A percentile compares a stretch with the other conserved stretches of the same genome.
Evolutionary conservation across 2,888 invertebrate genomes (phyloP).

Genomic region (Priocnemis perturbator): DNA sequence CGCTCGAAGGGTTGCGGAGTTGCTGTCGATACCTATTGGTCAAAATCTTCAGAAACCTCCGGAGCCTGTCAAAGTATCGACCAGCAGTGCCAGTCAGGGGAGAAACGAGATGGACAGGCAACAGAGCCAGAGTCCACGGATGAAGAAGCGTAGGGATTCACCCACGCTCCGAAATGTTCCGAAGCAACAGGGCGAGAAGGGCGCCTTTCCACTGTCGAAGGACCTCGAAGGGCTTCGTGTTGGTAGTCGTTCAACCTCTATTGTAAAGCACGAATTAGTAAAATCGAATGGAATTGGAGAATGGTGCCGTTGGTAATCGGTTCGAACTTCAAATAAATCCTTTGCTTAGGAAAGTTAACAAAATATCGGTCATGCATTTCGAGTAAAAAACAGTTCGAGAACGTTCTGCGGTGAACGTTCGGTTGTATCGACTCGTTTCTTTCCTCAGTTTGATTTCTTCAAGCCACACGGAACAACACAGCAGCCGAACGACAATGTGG

Average conservation of each 20-base stretch:
- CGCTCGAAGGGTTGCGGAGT: slow-evolving; percentile 59
- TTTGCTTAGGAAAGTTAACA: background rate
- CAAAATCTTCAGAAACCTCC: slow-evolving; percentile 47
- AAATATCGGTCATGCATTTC: no score
- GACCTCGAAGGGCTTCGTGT: slow-evolving; percentile 46
- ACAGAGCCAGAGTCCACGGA: slow-evolving; percentile 33
- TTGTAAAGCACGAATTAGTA: background rate
- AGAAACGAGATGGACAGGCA: slow-evolving; percentile 40
- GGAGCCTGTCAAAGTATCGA: slow-evolving; percentile 54
- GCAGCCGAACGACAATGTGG: no score
- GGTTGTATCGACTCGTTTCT: no score
- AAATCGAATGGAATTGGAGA: background rate
- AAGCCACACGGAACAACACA: no score
- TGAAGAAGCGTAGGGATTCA: slow-evolving; percentile 20
- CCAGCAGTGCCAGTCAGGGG: slow-evolving; percentile 36
- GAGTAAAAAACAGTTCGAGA: no score
- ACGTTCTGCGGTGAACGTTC: no score
- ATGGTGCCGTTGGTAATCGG: background rate
- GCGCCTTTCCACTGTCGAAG: slow-evolving; percentile 16
- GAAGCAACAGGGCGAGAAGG: slow-evolving; percentile 18
- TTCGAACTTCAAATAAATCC: no score
- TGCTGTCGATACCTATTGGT: slow-evolving; percentile 48
- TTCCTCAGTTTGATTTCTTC: no score
- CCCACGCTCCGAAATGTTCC: background rate
- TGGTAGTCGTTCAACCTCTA: slow-evolving; percentile 3